Percentiles rank a stretch among this genome's conserved stretches.
These are phyloP conservation scores for Gibbula magus DNA, from an alignment of 2,888 invertebrate genomes.

Conservation along the genomic window DNA sequence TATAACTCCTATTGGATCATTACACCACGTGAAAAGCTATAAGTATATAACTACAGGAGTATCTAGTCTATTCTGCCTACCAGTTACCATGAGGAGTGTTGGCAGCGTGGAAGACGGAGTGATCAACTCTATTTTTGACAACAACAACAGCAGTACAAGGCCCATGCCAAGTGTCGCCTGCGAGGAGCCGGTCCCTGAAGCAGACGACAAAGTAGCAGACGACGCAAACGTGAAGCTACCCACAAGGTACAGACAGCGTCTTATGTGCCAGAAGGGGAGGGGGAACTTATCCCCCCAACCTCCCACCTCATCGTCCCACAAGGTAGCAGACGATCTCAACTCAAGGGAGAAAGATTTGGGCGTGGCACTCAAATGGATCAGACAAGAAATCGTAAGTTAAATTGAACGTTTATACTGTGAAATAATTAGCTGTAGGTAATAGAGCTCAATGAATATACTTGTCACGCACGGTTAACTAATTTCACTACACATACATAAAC, in stretches of 20 bases:
- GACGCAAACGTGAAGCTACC: conserved; percentile 41
- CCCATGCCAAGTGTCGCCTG: conserved; percentile 12
- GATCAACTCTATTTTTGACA: neutral
- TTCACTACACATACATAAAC: too few relatives aligned
- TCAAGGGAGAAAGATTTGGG: conserved; percentile 58
- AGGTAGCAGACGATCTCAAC: conserved; percentile 30
- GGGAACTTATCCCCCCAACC: neutral
- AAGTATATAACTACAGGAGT: too few relatives aligned
- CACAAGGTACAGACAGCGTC: conserved; percentile 40
- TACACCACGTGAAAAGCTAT: too few relatives aligned
- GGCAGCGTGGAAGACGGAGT: neutral
- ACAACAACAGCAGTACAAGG: neutral
- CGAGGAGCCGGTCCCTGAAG: neutral
- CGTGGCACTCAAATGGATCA: conserved; percentile 64
- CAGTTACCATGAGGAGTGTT: conserved; percentile 7
- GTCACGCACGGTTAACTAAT: too few relatives aligned
- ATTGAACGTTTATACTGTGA: too few relatives aligned
- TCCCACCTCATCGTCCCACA: neutral
- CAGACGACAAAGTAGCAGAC: conserved; percentile 4
- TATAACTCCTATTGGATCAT: too few relatives aligned
- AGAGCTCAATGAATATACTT: too few relatives aligned
- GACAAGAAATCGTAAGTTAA: conserved; percentile 65
- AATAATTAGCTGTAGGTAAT: too few relatives aligned
- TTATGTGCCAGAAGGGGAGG: conserved; percentile 32
- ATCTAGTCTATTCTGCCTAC: too few relatives aligned